Percentiles rank a stretch among this genome's conserved stretches.
These are phyloP conservation scores for Noctua comes DNA, from an alignment of 2,888 invertebrate genomes.

Conservation along the genomic window DNA sequence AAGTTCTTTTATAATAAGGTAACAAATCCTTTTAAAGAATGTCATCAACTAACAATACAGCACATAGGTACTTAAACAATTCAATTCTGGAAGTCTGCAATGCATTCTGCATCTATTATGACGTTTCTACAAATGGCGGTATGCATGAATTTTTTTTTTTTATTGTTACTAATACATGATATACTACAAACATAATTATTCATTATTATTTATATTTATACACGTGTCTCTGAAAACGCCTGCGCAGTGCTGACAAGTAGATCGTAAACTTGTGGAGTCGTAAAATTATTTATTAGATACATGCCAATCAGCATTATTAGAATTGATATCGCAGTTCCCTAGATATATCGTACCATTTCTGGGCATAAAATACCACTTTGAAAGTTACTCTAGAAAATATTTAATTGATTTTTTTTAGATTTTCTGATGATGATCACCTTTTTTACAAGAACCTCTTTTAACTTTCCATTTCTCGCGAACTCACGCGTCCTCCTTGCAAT, in stretches of 20 bases:
- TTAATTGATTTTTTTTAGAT: no score
- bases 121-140: no score
- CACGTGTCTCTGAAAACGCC: constrained; percentile 23
- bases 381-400: no score
- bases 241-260: constrained; percentile 1
- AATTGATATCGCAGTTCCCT: not conserved
- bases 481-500: no score
- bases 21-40: not conserved
- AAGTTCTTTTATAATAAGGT: no score
- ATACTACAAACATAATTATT: constrained; percentile 5
- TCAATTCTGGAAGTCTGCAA: not conserved
- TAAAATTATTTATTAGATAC: constrained; percentile 24
- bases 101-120: not conserved
- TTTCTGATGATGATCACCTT: not conserved
- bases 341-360: no score
- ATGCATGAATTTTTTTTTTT: no score
- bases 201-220: constrained; percentile 14
- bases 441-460: not conserved
- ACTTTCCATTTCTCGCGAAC: no score
- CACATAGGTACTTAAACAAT: no score
- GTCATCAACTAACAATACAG: not conserved
- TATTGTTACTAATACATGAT: not conserved
- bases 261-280: constrained; percentile 23
- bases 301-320: constrained; percentile 18
- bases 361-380: no score